Evolutionary conservation across 1,140 invertebrate species (phyloP).

Genomic region (Atta texana): DNA sequence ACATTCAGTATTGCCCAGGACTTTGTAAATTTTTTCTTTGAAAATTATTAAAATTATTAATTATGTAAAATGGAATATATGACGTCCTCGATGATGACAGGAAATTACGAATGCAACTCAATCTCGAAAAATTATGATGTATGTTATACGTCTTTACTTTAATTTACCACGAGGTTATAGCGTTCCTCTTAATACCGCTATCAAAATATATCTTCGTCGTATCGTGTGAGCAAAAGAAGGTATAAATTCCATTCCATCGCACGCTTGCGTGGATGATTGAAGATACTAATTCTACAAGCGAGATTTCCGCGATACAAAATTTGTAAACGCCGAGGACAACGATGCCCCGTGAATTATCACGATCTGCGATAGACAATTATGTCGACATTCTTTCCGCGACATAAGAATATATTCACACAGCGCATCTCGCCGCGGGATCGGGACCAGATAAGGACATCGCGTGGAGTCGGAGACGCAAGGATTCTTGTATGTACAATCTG

Average conservation of each 20-base stretch:
- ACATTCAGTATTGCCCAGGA: neutral
- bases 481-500: conserved; percentile 26
- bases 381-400: neutral
- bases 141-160: neutral
- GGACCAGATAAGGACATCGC: conserved; percentile 21
- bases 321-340: neutral
- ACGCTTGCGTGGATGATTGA: conserved; percentile 7
- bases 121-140: conserved; percentile 33
- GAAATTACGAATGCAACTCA: conserved; percentile 42
- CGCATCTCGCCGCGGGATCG: conserved; percentile 7
- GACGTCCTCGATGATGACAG: neutral
- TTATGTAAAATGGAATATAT: neutral
- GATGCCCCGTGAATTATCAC: neutral
- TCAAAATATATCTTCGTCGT: conserved; percentile 32
- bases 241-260: conserved; percentile 37
- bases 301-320: neutral
- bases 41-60: neutral
- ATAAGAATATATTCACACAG: conserved; percentile 5
- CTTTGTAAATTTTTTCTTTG: neutral
- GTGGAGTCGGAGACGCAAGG: neutral
- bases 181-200: neutral
- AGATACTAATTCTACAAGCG: conserved; percentile 8
- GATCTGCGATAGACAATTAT: conserved; percentile 39
- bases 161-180: conserved; percentile 30
- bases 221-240: neutral